phyloP scores from a whole-genome alignment of 2,113 vertebrate genomes.

The Panurus biarmicus region DNA sequence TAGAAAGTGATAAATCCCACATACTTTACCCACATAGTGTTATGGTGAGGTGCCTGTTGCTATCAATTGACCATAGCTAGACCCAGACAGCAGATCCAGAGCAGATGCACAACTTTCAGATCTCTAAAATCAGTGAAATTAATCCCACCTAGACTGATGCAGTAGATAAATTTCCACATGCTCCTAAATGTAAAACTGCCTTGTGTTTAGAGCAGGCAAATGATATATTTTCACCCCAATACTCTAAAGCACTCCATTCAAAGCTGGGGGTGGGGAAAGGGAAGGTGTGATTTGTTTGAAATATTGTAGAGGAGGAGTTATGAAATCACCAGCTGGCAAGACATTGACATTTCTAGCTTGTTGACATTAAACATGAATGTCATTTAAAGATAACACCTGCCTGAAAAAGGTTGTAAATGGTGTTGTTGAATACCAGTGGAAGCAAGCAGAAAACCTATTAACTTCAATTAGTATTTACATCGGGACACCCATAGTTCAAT shows the following conservation, averaged over 20 bases:
- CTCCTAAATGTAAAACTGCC: background rate
- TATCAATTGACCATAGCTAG: background rate
- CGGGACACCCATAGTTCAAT: background rate
- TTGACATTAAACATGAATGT: background rate
- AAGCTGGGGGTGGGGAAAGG: accelerated
- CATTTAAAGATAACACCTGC: background rate
- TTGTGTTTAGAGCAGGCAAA: background rate
- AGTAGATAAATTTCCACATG: background rate
- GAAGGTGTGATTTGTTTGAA: background rate
- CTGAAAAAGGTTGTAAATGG: background rate
- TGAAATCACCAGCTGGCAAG: background rate
- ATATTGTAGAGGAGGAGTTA: background rate
- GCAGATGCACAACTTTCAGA: background rate
- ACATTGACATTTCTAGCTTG: background rate
- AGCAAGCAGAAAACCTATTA: background rate
- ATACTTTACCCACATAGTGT: background rate
- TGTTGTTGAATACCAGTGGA: background rate
- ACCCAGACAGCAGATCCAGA: background rate
- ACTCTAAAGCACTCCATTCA: background rate
- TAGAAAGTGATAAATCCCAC: background rate
- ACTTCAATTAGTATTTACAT: background rate
- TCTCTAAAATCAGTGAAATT: background rate
- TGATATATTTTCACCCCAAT: background rate
- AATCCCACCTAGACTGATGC: background rate
- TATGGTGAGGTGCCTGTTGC: background rate